A percentile compares a stretch with the other conserved stretches of the same genome.
These are phyloP conservation scores for Apamea monoglypha DNA, from an alignment of 2,888 invertebrate species.

Conservation along the genomic window DNA sequence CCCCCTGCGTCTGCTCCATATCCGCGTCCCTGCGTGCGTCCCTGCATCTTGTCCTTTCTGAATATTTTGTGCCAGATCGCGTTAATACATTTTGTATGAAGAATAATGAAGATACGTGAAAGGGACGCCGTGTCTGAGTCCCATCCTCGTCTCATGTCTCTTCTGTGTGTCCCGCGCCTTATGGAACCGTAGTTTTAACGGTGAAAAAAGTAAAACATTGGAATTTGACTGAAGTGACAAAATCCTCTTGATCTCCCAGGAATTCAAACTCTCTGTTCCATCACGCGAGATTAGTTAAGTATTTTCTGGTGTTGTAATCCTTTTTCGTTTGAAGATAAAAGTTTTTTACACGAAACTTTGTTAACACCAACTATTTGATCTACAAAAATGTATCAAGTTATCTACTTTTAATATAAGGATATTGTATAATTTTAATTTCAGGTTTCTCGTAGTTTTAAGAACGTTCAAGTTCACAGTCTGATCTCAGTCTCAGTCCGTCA, in stretches of 20 bases:
- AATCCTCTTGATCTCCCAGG: constrained; percentile 30
- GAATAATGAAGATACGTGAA: background rate
- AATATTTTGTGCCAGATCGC: background rate
- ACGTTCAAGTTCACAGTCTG: too few relatives aligned
- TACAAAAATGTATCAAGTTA: background rate
- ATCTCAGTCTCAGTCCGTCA: too few relatives aligned
- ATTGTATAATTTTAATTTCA: background rate
- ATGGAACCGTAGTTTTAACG: background rate
- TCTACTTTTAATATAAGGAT: background rate
- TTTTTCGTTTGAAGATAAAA: constrained; percentile 12
- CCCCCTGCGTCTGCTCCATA: background rate
- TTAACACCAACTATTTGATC: background rate
- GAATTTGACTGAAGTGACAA: constrained; percentile 26
- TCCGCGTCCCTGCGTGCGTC: background rate
- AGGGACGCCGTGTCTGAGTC: background rate
- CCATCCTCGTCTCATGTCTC: background rate
- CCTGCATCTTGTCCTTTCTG: background rate
- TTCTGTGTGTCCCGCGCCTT: background rate
- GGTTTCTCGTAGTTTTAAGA: too few relatives aligned
- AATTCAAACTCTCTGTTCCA: constrained; percentile 28
- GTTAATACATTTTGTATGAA: background rate
- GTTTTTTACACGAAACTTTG: background rate
- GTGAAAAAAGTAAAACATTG: constrained; percentile 11
- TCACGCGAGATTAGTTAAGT: constrained; percentile 17
- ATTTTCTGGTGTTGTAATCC: constrained; percentile 22